Evolutionary conservation across 35 echinoderm and acorn worm genomes (phyloP), one percentile per base, ranked within the genome.

Genomic region (Apostichopus californicus): DNA sequence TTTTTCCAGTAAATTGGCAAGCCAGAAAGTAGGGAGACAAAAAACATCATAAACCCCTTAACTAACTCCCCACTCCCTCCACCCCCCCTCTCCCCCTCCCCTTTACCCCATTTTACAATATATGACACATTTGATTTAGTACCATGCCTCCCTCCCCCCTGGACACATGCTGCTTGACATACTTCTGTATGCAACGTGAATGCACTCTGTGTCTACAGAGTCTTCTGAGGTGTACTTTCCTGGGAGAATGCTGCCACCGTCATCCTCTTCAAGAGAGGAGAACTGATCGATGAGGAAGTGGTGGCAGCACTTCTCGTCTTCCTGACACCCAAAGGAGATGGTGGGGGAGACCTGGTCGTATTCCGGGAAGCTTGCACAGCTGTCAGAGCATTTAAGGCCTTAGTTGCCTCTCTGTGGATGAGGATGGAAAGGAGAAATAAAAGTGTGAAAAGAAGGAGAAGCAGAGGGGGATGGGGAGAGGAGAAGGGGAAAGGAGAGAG

Each of bases 201-300:
- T 4, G 34, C 3, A 46, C 34, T 3, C 34, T 46, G 34, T 46
- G 5, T 5, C 55, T 85, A 85, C 13, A 85, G 52, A n/a, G 55
- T 85, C 81, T 58, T 85, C 5, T 22, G 14, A 25, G 58, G 81
- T 3, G 21, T 59, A 58, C 58, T 85, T 18, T 85, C 81, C 22
- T 20, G 8, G 10, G 55, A 18, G 58, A 22, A 59, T 10, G 86
- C 28, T 3, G 63, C 57, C 7, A 89, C 25, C 12, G 22, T 89
- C 7, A 89, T 66, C 26, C 54, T 89, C 28, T 89, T 68, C 26
- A 89, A 53, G 6, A 89, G 68, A 72, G 86, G 61, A 11, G 63
- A 68, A 20, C 57, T 71, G 54, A 71, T 14, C 1, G 86, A 89
- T 6, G 86, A 89, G 18, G 86, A 72, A 72, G 86, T 89, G 58